phyloP scores from a whole-genome alignment of 1,140 invertebrate species.

The Plodia interpunctella region DNA sequence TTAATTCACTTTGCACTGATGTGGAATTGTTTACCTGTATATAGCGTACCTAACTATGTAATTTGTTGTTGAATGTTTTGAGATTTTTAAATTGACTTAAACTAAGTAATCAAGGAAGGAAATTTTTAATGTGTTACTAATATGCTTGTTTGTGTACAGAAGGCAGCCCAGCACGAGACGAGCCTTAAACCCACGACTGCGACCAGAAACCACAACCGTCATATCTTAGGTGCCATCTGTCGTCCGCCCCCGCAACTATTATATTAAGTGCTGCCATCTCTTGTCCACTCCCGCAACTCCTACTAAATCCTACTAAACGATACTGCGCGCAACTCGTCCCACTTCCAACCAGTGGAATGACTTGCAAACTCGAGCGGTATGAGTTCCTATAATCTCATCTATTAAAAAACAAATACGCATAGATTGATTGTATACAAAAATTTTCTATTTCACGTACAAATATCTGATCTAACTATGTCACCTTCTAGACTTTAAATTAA shows the following conservation, averaged over 20 bases:
- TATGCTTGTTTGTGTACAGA: constrained; percentile 31
- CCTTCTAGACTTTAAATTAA: constrained; percentile 49
- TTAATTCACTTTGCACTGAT: too few relatives aligned
- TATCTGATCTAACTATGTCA: constrained; percentile 41
- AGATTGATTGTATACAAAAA: not conserved
- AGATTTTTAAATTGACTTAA: too few relatives aligned
- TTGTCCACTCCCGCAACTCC: not conserved
- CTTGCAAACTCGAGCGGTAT: constrained; percentile 26
- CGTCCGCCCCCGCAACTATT: constrained; percentile 17
- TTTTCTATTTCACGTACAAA: constrained; percentile 39
- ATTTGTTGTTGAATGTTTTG: too few relatives aligned
- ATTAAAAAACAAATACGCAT: not conserved
- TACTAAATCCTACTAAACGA: not conserved
- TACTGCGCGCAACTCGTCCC: constrained; percentile 17
- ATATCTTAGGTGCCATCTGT: constrained; percentile 32
- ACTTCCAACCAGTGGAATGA: constrained; percentile 28
- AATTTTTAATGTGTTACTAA: not conserved
- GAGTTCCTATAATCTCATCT: constrained; percentile 33
- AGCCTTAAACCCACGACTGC: constrained; percentile 48
- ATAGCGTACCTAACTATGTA: too few relatives aligned
- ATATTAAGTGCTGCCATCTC: constrained; percentile 26
- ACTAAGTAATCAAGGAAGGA: too few relatives aligned
- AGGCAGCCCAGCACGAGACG: constrained; percentile 38
- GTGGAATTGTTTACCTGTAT: too few relatives aligned
- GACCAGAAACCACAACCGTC: constrained; percentile 31